phyloP scores from a whole-genome alignment of 1,140 invertebrate species.

The Eupristina koningsbergeri region DNA sequence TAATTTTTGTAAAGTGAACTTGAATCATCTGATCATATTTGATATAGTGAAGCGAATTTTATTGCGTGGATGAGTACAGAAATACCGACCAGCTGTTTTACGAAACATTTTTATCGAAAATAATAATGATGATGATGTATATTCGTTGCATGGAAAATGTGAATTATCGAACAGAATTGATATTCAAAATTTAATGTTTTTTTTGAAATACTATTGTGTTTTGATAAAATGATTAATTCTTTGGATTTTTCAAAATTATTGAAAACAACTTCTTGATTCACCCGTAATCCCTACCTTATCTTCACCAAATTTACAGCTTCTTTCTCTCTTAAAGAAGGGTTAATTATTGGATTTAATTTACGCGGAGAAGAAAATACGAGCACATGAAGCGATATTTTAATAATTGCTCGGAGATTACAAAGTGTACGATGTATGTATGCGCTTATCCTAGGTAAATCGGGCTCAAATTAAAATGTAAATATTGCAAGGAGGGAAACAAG shows the following conservation, averaged over 20 bases:
- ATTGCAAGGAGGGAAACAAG: neutral
- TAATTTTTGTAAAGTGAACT: neutral
- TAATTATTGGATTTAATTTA: too few relatives aligned
- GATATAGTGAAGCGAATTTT: constrained; percentile 19
- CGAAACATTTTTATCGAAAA: neutral
- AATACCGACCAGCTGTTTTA: neutral
- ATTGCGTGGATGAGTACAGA: neutral
- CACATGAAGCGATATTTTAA: neutral
- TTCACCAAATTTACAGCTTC: too few relatives aligned
- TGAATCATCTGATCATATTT: neutral
- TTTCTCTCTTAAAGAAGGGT: too few relatives aligned
- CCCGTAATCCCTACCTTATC: too few relatives aligned
- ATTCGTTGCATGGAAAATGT: too few relatives aligned
- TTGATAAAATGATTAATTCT: too few relatives aligned
- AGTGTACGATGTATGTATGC: neutral
- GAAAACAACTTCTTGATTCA: too few relatives aligned
- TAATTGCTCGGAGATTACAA: neutral
- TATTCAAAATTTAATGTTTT: too few relatives aligned
- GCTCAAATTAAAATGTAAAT: constrained; percentile 15
- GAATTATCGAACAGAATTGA: too few relatives aligned
- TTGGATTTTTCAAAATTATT: too few relatives aligned
- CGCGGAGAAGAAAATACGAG: too few relatives aligned
- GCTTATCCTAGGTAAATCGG: neutral
- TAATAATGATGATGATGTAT: neutral
- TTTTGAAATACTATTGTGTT: too few relatives aligned